These are phyloP conservation scores for Ardeotis arabs DNA, from an alignment of 2,113 vertebrate species.

Conservation along the genomic window DNA sequence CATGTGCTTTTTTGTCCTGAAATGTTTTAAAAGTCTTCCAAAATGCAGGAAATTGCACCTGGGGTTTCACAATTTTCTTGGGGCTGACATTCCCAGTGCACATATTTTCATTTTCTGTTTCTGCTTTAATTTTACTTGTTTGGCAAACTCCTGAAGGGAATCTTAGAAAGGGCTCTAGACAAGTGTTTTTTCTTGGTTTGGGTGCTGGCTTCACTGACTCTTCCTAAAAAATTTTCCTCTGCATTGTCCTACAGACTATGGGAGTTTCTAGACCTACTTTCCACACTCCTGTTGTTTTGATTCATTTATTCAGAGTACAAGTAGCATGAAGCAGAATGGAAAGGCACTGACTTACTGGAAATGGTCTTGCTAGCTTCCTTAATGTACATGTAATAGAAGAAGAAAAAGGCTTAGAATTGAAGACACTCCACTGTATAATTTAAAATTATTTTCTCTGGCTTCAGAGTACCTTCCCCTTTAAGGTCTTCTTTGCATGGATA, in stretches of 20 bases:
- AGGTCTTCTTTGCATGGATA: not conserved
- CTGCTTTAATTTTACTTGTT: not conserved
- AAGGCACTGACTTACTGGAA: not conserved
- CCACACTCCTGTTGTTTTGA: not conserved
- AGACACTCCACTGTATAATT: not conserved
- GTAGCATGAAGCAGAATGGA: not conserved
- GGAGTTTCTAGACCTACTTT: not conserved
- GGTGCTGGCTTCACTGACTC: not conserved
- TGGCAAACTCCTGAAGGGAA: not conserved
- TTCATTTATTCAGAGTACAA: not conserved
- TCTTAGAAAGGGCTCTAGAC: not conserved
- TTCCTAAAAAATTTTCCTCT: not conserved
- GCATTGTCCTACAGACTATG: not conserved
- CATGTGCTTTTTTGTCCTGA: constrained; percentile 61
- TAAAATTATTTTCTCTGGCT: constrained; percentile 23
- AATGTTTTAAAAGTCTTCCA: constrained; percentile 43
- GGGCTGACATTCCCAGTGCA: not conserved
- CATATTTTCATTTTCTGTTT: not conserved
- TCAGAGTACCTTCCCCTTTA: not conserved
- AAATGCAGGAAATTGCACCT: constrained; percentile 63
- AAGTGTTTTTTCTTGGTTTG: not conserved
- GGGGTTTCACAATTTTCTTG: constrained; percentile 44
- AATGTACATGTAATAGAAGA: not conserved
- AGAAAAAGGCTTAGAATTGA: not conserved
- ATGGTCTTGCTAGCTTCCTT: not conserved